Evolutionary conservation across 2,797 vertebrate species (phyloP).

Genomic region (Borostomias antarcticus): DNA sequence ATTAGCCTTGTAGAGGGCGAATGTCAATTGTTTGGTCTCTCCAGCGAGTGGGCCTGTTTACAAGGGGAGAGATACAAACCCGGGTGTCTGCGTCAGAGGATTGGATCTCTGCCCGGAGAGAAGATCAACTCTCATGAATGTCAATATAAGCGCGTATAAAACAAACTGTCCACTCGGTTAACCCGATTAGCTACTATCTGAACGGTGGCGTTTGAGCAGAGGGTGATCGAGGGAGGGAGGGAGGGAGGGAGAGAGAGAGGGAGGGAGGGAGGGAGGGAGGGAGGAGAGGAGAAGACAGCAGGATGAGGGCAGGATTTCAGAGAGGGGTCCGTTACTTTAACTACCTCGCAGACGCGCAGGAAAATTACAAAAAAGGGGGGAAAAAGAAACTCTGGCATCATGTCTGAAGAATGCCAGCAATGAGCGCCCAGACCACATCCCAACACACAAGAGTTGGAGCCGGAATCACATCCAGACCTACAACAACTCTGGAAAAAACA

Average conservation of each 20-base stretch:
- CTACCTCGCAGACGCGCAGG: constrained; percentile 60
- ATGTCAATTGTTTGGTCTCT: neutral
- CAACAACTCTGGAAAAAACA: constrained; percentile 61
- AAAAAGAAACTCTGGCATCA: constrained; percentile 67
- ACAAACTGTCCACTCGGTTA: constrained; percentile 43
- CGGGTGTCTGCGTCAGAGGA: no score
- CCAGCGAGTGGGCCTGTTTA: neutral
- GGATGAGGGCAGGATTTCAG: constrained; percentile 50
- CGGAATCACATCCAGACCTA: constrained; percentile 72
- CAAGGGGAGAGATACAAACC: no score
- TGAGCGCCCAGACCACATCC: constrained; percentile 76
- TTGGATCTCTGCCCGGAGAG: constrained; percentile 50
- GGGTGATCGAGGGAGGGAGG: constrained; percentile 31
- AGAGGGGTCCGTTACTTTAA: constrained; percentile 61
- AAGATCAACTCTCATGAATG: constrained; percentile 62
- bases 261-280: neutral
- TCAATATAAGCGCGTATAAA: constrained; percentile 53
- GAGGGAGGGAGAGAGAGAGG: constrained; percentile 44
- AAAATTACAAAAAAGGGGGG: constrained; percentile 33
- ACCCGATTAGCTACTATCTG: constrained; percentile 56
- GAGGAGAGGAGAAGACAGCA: constrained; percentile 37
- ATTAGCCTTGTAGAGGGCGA: constrained; percentile 21
- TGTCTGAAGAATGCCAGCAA: constrained; percentile 75
- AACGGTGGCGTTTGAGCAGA: constrained; percentile 37
- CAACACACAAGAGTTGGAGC: constrained; percentile 68